Base-by-base conservation (phyloP, 2,888 invertebrate genomes). In the Drosophila atripex region DNA sequence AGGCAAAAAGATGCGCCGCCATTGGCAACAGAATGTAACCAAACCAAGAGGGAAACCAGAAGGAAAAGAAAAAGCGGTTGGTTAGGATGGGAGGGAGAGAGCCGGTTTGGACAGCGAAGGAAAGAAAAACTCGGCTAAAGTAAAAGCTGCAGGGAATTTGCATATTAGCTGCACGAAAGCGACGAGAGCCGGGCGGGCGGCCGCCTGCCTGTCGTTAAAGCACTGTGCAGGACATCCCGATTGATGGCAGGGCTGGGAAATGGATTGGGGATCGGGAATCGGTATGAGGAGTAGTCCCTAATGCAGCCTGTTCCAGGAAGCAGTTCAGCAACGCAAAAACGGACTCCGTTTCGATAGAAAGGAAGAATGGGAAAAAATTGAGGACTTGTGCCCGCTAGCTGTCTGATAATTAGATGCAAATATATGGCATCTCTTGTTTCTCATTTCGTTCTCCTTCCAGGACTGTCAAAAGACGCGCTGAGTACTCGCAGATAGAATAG, bases 381-480 rank as follows among this genome's bases (percentile, higher is more conserved):
- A 60, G 25, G 65, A 72, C 47, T 71, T 68, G 59, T 71, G 64
- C 55, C 68, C 73, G 68, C 55, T 41, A 72, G 80, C 75, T 78
- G 83, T 60, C 71, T 73, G 73, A 77, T 86, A 84, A 87, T 87
- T 87, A 87, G 75, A 87, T 87, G 84, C 79, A 84, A 87, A 87
- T 84, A 71, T 82, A 82, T 87, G 76, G 49, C 65, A 57, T 70
- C 71, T 72, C 41, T 55, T 70, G 61, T 57, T 49, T 50, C 47
- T 18, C 30, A 52, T 55, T 56, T 43, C 30, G 32, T 35, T n/a
- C 23, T n/a, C 35, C 2, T 9, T 12, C 12, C 23, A 41, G 32
- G 41, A 51, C 70, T 35, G 71, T 51, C 54, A 70, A 70, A 61
- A 61, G 61, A 4, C 54, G n/a, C 32, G 25, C 50, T 39, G 9